phyloP scores from a whole-genome alignment of 2,888 invertebrate species.

The Apamea epomidion region DNA sequence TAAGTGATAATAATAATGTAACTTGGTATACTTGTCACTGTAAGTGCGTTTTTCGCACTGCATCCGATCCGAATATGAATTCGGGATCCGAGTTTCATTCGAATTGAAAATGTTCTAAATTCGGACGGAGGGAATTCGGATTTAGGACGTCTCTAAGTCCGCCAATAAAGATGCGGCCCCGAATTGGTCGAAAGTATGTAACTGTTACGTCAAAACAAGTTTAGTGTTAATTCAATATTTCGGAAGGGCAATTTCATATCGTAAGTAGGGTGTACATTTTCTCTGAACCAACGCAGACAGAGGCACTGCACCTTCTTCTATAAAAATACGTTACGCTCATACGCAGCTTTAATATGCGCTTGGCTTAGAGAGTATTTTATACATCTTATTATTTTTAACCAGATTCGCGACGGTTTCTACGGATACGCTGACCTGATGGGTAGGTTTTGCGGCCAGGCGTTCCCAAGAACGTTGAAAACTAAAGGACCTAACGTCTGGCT shows the following conservation, averaged over 20 bases:
- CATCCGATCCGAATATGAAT: no score
- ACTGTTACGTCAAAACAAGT: no score
- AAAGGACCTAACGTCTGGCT: conserved; percentile 83
- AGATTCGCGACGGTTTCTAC: conserved; percentile 84
- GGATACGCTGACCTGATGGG: conserved; percentile 80
- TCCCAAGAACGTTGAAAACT: conserved; percentile 80
- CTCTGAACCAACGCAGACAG: neutral
- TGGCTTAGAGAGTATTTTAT: neutral
- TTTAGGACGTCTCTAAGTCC: neutral
- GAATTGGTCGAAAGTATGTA: no score
- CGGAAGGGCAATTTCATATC: no score
- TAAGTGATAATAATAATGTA: neutral
- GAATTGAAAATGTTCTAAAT: neutral
- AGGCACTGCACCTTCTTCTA: neutral
- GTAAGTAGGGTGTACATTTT: no score
- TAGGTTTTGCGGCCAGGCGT: conserved; percentile 81
- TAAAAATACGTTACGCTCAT: no score
- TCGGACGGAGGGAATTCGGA: neutral
- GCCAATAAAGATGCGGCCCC: no score
- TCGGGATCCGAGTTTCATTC: neutral
- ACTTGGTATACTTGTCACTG: neutral
- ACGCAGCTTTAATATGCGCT: no score
- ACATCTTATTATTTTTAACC: conserved; percentile 3
- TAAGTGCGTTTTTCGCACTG: neutral
- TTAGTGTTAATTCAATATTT: no score